Percentiles rank a stretch among this genome's conserved stretches.
These are phyloP conservation scores for Apamea anceps DNA, from an alignment of 2,888 invertebrate genomes.

Conservation along the genomic window DNA sequence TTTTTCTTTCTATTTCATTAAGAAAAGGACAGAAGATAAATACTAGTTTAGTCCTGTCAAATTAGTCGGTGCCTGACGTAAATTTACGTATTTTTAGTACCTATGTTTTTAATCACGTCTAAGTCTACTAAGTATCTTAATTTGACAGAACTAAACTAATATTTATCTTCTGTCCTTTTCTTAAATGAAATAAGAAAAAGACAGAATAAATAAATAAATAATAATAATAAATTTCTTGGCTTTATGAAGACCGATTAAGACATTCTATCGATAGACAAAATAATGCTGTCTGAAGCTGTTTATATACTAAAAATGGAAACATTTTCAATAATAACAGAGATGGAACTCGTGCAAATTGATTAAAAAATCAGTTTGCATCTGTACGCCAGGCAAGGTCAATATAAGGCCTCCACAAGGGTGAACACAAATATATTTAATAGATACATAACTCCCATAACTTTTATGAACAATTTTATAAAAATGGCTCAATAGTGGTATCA, in stretches of 20 bases:
- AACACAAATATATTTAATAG: slow-evolving; percentile 8
- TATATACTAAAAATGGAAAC: neutral
- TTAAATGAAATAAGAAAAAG: too few relatives aligned
- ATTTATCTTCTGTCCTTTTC: too few relatives aligned
- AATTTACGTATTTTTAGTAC: too few relatives aligned
- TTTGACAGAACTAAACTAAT: too few relatives aligned
- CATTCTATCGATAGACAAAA: neutral
- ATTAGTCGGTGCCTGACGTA: too few relatives aligned
- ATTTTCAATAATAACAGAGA: neutral
- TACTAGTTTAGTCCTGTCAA: too few relatives aligned
- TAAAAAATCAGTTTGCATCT: neutral
- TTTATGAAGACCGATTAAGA: neutral
- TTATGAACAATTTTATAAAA: slow-evolving; percentile 11
- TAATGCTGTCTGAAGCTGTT: neutral
- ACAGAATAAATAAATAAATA: too few relatives aligned
- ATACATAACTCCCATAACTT: slow-evolving; percentile 5
- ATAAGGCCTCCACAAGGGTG: neutral
- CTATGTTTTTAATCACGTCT: too few relatives aligned
- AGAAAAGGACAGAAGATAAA: too few relatives aligned
- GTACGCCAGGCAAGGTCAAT: neutral
- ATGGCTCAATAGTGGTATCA: neutral
- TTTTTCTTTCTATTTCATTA: too few relatives aligned
- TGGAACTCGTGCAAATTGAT: neutral
- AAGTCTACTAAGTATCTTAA: too few relatives aligned
- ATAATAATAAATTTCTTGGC: too few relatives aligned